Evolutionary conservation across 2,113 vertebrate species (phyloP).

Genomic region (Micromys minutus): DNA sequence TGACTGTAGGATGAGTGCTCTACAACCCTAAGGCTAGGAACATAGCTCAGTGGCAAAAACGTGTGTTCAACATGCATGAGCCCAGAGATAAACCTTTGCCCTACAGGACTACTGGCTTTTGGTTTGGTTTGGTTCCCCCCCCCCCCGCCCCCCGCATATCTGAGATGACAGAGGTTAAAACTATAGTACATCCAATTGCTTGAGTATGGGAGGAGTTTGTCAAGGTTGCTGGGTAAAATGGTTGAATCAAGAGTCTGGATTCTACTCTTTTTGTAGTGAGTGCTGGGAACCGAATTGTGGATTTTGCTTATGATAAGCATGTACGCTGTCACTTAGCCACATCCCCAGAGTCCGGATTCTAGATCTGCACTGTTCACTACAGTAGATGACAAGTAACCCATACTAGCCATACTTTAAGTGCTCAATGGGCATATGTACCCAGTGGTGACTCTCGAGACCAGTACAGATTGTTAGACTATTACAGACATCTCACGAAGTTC

Average conservation of each 20-base stretch:
- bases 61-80: not conserved
- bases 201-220: not conserved
- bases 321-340: no score
- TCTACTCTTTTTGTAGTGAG: not conserved
- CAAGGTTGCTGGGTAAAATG: not conserved
- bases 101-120: not conserved
- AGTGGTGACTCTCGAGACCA: not conserved
- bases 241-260: not conserved
- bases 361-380: not conserved
- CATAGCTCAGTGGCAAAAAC: not conserved
- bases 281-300: not conserved
- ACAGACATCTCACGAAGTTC: conserved; percentile 30
- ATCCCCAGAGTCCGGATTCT: not conserved
- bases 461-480: not conserved
- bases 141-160: not conserved
- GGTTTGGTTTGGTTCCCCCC: not conserved
- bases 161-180: conserved; percentile 27
- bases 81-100: not conserved
- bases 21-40: not conserved
- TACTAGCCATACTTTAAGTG: not conserved
- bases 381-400: not conserved
- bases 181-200: not conserved
- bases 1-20: not conserved
- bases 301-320: not conserved
- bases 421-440: not conserved